phyloP scores from a whole-genome alignment of 1,140 invertebrate species.

The Ceratosolen fusciceps region DNA sequence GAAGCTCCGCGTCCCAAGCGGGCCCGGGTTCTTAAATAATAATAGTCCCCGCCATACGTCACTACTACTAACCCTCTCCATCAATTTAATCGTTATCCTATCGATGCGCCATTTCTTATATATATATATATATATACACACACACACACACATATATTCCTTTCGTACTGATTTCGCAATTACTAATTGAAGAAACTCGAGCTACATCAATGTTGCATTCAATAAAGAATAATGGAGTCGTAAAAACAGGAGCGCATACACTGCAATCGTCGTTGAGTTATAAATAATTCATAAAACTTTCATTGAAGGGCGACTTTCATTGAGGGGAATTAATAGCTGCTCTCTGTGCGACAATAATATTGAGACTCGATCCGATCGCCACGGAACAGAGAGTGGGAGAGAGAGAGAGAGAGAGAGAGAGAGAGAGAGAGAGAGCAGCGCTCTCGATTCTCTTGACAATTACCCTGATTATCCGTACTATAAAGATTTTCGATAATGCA shows the following conservation, averaged over 20 bases:
- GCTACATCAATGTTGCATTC: not conserved
- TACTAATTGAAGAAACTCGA: not conserved
- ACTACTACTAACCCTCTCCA: not conserved
- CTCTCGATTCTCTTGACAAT: not conserved
- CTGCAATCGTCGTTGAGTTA: not conserved
- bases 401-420: too few relatives aligned
- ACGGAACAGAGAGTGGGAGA: too few relatives aligned
- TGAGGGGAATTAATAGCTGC: slow-evolving; percentile 5
- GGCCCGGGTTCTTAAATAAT: too few relatives aligned
- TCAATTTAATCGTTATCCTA: not conserved
- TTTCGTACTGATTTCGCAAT: not conserved
- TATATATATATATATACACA: too few relatives aligned
- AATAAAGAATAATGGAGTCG: not conserved
- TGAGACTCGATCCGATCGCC: not conserved
- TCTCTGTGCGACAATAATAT: not conserved
- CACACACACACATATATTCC: too few relatives aligned
- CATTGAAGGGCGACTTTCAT: slow-evolving; percentile 4
- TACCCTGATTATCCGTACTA: not conserved
- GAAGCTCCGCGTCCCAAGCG: not conserved
- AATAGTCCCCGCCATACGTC: too few relatives aligned
- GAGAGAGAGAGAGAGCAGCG: too few relatives aligned
- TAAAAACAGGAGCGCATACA: slow-evolving; percentile 1
- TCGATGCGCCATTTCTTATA: too few relatives aligned
- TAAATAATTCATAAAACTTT: slow-evolving; percentile 28
- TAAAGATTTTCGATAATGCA: not conserved